Evolutionary conservation across 2,797 vertebrate species (phyloP), one percentile per base, ranked within the genome.

Genomic region (Protonibea diacanthus): DNA sequence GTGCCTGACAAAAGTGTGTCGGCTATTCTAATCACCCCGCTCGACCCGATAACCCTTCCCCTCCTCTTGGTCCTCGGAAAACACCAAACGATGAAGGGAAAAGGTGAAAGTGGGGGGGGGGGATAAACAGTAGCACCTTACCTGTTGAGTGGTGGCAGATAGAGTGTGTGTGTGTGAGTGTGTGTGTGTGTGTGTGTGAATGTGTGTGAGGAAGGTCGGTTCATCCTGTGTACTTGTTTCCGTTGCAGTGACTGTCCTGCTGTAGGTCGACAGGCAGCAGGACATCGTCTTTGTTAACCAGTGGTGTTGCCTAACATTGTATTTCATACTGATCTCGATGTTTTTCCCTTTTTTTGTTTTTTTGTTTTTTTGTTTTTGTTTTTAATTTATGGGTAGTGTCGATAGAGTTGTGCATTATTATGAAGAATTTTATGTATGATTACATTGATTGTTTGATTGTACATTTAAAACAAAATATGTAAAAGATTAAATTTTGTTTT

Each of bases 371-470:
- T 49, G 66, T 71, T 81, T 71, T 29, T 40, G 76, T 90, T 92
- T 93, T 94, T 95, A 95, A 90, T 92, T 93, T 91, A 92, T 91
- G 91, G 76, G 58, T 97, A 95, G 94, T 96, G 95, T 96, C 95
- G 87, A 93, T 97, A 96, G 94, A 96, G 94, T 95, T 96, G 95
- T 97, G 86, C 94, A 96, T 96, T 91, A 91, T 86, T 96, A 93
- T 95, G 92, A 95, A 96, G 94, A 93, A 86, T 92, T 94, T 93
- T 92, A 95, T 91, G 92, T 95, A 92, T 86, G 73, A 91, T 94
- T 96, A 95, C 93, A 96, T 97, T 95, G 90, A 95, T 96, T 95
- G 95, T 95, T 96, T 96, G 95, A 97, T 96, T 95, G 94, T 96
- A 95, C 90, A 94, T 94, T 94, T 80, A 90, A 93, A 93, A 91